These are phyloP conservation scores for Clistopyga incitator DNA, from an alignment of 2,888 invertebrate genomes.

Conservation along the genomic window DNA sequence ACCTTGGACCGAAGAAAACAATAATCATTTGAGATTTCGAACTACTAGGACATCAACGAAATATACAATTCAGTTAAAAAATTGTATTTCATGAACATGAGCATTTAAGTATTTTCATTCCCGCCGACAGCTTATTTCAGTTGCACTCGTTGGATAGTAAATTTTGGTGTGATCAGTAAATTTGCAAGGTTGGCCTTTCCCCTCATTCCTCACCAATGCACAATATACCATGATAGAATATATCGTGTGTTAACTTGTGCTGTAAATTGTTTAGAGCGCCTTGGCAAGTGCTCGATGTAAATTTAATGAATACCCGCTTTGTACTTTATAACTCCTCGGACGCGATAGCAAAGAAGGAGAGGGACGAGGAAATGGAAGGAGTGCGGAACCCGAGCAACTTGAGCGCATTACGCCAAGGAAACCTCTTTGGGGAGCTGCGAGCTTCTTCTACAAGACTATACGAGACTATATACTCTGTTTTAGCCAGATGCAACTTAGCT, in stretches of 20 bases:
- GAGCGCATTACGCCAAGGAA: constrained; percentile 36
- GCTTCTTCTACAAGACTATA: constrained; percentile 39
- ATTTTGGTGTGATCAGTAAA: constrained; percentile 35
- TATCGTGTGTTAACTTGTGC: constrained; percentile 62
- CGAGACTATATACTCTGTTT: neutral
- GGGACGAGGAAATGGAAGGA: constrained; percentile 43
- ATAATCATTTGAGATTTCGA: neutral
- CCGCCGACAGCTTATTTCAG: neutral
- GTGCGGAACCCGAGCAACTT: constrained; percentile 22
- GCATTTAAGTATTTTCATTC: neutral
- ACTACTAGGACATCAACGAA: neutral
- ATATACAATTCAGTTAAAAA: neutral
- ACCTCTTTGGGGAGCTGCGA: constrained; percentile 45
- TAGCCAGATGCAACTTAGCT: constrained; percentile 33
- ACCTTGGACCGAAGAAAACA: constrained; percentile 11
- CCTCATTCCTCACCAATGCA: constrained; percentile 2
- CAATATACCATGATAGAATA: constrained; percentile 5
- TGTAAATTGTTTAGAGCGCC: constrained; percentile 64
- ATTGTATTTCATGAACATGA: neutral
- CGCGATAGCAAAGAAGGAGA: constrained; percentile 8
- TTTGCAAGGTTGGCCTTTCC: constrained; percentile 10
- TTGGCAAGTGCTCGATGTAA: constrained; percentile 64
- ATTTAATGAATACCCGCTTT: constrained; percentile 66
- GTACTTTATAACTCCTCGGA: constrained; percentile 58
- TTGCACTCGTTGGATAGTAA: constrained; percentile 29